Percentiles rank a stretch among this genome's conserved stretches.
These are phyloP conservation scores for Cryptoblepharus egeriae DNA, from an alignment of 2,797 vertebrate species.

Conservation along the genomic window DNA sequence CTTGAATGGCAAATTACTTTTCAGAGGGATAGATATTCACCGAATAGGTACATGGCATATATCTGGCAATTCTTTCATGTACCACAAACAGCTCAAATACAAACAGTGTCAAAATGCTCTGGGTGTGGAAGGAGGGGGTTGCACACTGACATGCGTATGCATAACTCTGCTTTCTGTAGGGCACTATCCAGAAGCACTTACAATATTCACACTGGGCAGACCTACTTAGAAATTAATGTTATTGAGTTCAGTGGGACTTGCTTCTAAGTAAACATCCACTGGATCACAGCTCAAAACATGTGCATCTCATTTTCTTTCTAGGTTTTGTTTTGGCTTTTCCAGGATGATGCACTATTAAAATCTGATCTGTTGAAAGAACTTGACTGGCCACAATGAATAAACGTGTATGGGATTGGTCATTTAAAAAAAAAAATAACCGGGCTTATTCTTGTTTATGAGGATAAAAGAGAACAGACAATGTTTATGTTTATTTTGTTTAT, in stretches of 20 bases:
- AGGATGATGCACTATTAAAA: not conserved
- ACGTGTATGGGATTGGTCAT: no score
- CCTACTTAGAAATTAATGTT: no score
- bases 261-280: no score
- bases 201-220: no score
- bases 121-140: not conserved
- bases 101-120: not conserved
- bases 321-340: not conserved
- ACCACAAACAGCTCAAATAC: not conserved
- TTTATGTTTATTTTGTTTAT: fast-evolving
- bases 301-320: not conserved
- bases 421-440: no score
- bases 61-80: not conserved
- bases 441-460: not conserved
- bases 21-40: not conserved
- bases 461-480: not conserved
- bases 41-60: not conserved
- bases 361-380: not conserved
- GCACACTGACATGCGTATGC: no score
- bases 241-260: no score
- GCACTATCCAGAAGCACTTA: no score
- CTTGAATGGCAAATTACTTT: not conserved
- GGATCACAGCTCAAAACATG: not conserved
- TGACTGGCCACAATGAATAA: not conserved
- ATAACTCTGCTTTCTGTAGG: no score